Conservation (phyloP, 2,797 vertebrate species). For the Channallabes apus region DNA sequence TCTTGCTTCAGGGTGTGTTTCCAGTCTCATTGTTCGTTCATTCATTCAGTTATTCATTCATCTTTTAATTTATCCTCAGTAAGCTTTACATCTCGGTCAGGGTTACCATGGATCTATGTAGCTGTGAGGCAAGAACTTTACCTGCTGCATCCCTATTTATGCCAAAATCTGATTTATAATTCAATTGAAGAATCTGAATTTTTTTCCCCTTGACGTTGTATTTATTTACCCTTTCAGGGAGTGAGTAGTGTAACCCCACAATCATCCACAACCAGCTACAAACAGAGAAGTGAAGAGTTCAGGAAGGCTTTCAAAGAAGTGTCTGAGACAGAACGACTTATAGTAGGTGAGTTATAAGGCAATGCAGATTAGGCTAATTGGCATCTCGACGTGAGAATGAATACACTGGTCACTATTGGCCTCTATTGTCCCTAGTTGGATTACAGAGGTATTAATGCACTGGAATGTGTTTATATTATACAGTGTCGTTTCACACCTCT, state of each 20-base stretch:
- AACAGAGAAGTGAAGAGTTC: slow-evolving; percentile 88
- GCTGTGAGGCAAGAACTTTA: not conserved
- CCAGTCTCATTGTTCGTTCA: not conserved
- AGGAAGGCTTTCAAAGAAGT: slow-evolving; percentile 87
- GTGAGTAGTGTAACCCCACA: slow-evolving; percentile 67
- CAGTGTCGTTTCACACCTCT: not conserved
- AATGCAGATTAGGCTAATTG: no score
- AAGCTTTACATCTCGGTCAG: not conserved
- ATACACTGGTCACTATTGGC: no score
- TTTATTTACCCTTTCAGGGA: slow-evolving; percentile 22
- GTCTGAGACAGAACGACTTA: slow-evolving; percentile 82
- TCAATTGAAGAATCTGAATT: not conserved
- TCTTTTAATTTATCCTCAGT: not conserved
- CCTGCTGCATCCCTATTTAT: not conserved
- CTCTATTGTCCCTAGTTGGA: no score
- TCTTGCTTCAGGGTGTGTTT: not conserved
- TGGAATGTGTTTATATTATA: not conserved
- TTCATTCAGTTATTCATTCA: no score
- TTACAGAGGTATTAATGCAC: not conserved
- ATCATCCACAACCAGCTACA: slow-evolving; percentile 82
- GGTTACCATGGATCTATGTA: no score
- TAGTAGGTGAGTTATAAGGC: slow-evolving; percentile 79
- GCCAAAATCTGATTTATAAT: not conserved
- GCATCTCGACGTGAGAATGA: no score
- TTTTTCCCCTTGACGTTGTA: not conserved